Evolutionary conservation across 1,140 invertebrate genomes (phyloP).

Genomic region (Portunus trituberculatus): DNA sequence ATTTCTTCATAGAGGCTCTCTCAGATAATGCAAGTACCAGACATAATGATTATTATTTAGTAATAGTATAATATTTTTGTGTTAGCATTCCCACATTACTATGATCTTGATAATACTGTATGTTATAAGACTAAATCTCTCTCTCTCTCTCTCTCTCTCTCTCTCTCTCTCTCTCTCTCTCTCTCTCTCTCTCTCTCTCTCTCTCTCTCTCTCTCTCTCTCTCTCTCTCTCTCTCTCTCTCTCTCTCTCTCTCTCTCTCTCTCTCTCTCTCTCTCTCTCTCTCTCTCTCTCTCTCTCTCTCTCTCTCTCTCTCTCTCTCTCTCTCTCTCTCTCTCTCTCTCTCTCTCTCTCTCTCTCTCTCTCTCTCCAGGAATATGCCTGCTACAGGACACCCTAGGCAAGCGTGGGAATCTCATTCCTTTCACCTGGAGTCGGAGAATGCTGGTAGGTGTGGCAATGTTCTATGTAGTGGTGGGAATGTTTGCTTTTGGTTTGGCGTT

Average conservation of each 20-base stretch:
- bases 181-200: too few relatives aligned
- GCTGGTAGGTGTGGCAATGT: slow-evolving; percentile 24
- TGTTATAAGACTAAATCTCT: too few relatives aligned
- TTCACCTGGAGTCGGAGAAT: background rate
- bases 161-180: too few relatives aligned
- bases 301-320: background rate
- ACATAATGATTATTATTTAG: too few relatives aligned
- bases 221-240: background rate
- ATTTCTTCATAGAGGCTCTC: too few relatives aligned
- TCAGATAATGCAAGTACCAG: too few relatives aligned
- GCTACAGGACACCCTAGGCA: slow-evolving; percentile 47
- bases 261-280: background rate
- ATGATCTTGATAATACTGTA: too few relatives aligned
- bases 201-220: too few relatives aligned
- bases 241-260: background rate
- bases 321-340: background rate
- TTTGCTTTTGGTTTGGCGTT: slow-evolving; percentile 76
- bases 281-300: background rate
- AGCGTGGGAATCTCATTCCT: background rate
- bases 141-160: too few relatives aligned
- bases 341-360: background rate
- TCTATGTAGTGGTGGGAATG: slow-evolving; percentile 66
- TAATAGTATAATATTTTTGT: background rate
- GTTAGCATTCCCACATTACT: too few relatives aligned
- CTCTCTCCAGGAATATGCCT: slow-evolving; percentile 56